These are phyloP conservation scores for Papilio polytes DNA, from an alignment of 1,140 invertebrate genomes.

Conservation along the genomic window DNA sequence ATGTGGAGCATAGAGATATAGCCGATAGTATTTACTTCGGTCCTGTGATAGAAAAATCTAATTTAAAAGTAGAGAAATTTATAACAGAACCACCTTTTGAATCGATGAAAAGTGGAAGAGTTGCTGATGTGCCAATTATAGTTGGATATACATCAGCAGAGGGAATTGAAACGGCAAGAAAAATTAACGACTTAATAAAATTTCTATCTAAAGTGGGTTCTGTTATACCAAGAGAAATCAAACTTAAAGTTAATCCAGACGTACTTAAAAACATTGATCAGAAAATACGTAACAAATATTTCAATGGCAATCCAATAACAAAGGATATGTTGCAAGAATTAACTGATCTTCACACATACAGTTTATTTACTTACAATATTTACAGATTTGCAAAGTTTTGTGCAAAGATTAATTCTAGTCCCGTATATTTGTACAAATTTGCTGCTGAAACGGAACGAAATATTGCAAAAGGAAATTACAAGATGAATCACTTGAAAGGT, in stretches of 20 bases:
- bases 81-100: constrained; percentile 59
- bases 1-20: constrained; percentile 55
- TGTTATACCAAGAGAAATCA: constrained; percentile 73
- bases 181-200: constrained; percentile 48
- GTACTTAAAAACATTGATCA: constrained; percentile 52
- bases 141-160: constrained; percentile 72
- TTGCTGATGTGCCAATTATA: constrained; percentile 68
- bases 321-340: constrained; percentile 55
- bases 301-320: constrained; percentile 55
- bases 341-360: constrained; percentile 63
- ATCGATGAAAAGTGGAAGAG: constrained; percentile 56
- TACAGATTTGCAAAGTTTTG: constrained; percentile 66
- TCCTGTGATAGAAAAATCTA: constrained; percentile 71
- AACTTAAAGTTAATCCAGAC: constrained; percentile 56
- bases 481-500: constrained; percentile 65
- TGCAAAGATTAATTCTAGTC: constrained; percentile 46
- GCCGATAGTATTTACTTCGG: constrained; percentile 64
- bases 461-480: constrained; percentile 65
- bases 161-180: constrained; percentile 71
- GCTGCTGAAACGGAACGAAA: constrained; percentile 71
- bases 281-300: constrained; percentile 67
- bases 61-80: constrained; percentile 63
- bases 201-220: constrained; percentile 49
- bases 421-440: constrained; percentile 74
- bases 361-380: constrained; percentile 69